A percentile compares a stretch with the other conserved stretches of the same genome.
Evolutionary conservation across 2,113 vertebrate species (phyloP).

Genomic region (Eleginops maclovinus): DNA sequence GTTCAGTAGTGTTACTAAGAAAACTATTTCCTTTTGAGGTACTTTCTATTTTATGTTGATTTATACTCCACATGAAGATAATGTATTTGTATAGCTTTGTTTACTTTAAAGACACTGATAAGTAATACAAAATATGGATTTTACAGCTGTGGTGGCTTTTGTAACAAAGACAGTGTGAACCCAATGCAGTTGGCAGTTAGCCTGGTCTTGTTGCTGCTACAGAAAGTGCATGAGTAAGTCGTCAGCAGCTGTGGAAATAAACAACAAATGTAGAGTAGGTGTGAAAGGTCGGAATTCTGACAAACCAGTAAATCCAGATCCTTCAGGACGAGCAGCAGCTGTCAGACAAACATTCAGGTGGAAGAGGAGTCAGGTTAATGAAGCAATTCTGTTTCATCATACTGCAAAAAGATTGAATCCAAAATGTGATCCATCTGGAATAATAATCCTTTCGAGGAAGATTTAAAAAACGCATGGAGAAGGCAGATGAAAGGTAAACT

Average conservation of each 20-base stretch:
- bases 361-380: not conserved
- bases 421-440: not conserved
- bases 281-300: not conserved
- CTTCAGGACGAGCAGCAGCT: not conserved
- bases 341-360: not conserved
- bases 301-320: constrained; percentile 22
- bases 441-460: too few species aligned
- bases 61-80: too few species aligned
- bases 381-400: not conserved
- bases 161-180: not conserved
- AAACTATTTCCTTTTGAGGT: too few species aligned
- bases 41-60: too few species aligned
- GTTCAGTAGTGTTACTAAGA: too few species aligned
- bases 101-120: too few species aligned
- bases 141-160: not conserved
- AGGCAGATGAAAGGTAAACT: too few species aligned
- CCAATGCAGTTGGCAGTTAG: not conserved
- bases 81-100: too few species aligned
- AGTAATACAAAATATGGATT: too few species aligned
- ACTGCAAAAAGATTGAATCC: too few species aligned
- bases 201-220: not conserved
- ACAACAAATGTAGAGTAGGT: constrained; percentile 8
- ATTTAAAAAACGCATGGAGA: too few species aligned
- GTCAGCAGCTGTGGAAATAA: constrained; percentile 7
- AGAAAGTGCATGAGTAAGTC: not conserved